Base-by-base conservation (phyloP, 2,797 vertebrate species). In the Potorous gilbertii region DNA sequence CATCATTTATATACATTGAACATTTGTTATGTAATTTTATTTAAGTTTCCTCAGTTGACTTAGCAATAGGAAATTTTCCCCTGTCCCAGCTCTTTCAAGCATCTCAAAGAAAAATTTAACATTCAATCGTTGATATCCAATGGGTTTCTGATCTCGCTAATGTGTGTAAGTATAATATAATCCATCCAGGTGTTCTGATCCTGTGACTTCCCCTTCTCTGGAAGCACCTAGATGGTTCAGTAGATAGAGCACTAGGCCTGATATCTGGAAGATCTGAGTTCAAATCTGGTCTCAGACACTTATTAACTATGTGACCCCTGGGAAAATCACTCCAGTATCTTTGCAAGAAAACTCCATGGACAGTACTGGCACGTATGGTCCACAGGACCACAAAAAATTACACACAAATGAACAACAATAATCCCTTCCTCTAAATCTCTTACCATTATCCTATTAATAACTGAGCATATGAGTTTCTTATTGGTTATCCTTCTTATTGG, bases 21-120 rank as follows among this genome's bases (percentile, higher is more conserved):
- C 40, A 94, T 90, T 95, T 54, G 91, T 97, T 96, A 96, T 56
- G 62, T 93, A 94, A 46, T 90, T 92, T 94, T 96, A 95, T 95
- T 96, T 95, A 96, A 95, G 18, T 52, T 95, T 96, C 81, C 55
- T 94, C 89, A 94, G 93, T 90, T 91, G 90, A 97, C 57, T 91
- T 92, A 92, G 81, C 91, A 94, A 74, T 29, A 92, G 50, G 6
- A 55, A 40, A 50, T 55, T 52, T 89, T 50, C 56, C 40, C 94
- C 66, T 92, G 5, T 50, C 90, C 94, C 56, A 96, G 90, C 92
- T 95, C 40, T 94, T 93, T 92, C 96, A 96, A 95, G 89, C n/a
- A 81, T 93, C 66, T 94, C 56, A 92, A 94, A 94, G 87, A 90
- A 62, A 55, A 95, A 96, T 90, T 94, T 54, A 90, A 13, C 31